Evolutionary conservation across 92 coral and sea anemone species (phyloP).

Genomic region (Phenganax stokvisi): DNA sequence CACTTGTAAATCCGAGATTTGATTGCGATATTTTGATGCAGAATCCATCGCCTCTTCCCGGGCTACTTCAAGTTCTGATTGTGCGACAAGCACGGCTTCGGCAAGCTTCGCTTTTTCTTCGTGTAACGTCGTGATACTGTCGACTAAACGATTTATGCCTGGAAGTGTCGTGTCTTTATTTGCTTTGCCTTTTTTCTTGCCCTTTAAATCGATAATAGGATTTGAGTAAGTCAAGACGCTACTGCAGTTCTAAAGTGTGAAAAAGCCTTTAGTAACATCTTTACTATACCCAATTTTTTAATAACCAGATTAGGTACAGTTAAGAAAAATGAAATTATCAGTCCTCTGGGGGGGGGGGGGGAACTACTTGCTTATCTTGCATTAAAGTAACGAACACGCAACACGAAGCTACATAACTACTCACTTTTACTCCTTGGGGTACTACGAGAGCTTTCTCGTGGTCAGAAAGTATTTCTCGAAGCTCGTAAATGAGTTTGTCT

Average conservation of each 20-base stretch:
- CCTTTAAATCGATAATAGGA: background rate
- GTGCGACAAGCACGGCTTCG: constrained; percentile 77
- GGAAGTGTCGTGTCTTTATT: background rate
- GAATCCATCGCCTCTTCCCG: constrained; percentile 63
- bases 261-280: too few species aligned
- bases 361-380: too few species aligned
- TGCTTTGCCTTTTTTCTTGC: constrained; percentile 11
- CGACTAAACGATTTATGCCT: constrained; percentile 51
- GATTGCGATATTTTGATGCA: constrained; percentile 39
- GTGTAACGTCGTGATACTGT: constrained; percentile 68
- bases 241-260: constrained; percentile 46
- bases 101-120: constrained; percentile 70
- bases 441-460: constrained; percentile 63
- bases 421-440: constrained; percentile 47
- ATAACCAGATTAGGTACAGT: too few species aligned
- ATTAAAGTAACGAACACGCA: too few species aligned
- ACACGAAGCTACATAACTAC: too few species aligned
- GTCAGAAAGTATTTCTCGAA: constrained; percentile 79
- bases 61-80: constrained; percentile 77
- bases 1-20: constrained; percentile 30
- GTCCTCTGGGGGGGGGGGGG: too few species aligned
- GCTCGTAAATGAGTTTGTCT: constrained; percentile 73
- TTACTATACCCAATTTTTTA: too few species aligned
- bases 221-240: background rate
- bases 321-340: too few species aligned